Evolutionary conservation across 2,113 vertebrate genomes (phyloP), one percentile per base, ranked within the genome.

Genomic region (Ardeotis arabs): DNA sequence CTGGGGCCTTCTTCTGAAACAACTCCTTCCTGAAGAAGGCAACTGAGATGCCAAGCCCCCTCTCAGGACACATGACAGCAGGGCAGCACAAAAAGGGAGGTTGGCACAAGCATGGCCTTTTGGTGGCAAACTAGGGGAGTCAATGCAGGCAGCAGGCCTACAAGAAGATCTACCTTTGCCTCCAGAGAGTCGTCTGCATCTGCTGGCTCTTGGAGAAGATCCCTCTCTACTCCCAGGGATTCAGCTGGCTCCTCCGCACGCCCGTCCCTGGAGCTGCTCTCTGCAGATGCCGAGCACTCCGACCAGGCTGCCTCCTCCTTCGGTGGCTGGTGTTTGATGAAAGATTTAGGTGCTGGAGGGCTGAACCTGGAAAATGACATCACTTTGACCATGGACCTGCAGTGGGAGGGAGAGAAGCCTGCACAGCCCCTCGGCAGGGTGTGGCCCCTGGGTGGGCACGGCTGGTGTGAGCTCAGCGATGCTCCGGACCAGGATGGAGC

Each of bases 221-320:
- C 7, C 28, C 1, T 11, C 0, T 2, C 8, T 27, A 27, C n/a
- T 67, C 8, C 35, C 8, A 4, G 8, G 24, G 2, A 6, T 39
- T 41, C 1, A 1, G 3, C 3, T 20, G 33, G 4, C 37, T 72
- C 45, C 56, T 78, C 49, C 3, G 1, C 1, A 4, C 3, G 10
- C 35, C 31, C 5, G 3, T 9, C 10, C 17, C 25, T 7, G 9
- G 2, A 39, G 35, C 15, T 25, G 10, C 41, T 68, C 41, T 6
- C 47, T 52, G 11, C 18, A 49, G 44, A 2, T 0, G 2, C 8
- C 0, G 6, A 10, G 17, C 0, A 6, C 12, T 58, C 50, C 0
- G 1, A 4, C 6, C 2, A 3, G 15, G 9, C 14, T n/a, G 17
- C 59, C 7, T 58, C 47, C 37, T 93, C 69, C 53, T 68, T 28